Evolutionary conservation across 1,140 invertebrate species (phyloP).

Genomic region (Phthorimaea operculella): DNA sequence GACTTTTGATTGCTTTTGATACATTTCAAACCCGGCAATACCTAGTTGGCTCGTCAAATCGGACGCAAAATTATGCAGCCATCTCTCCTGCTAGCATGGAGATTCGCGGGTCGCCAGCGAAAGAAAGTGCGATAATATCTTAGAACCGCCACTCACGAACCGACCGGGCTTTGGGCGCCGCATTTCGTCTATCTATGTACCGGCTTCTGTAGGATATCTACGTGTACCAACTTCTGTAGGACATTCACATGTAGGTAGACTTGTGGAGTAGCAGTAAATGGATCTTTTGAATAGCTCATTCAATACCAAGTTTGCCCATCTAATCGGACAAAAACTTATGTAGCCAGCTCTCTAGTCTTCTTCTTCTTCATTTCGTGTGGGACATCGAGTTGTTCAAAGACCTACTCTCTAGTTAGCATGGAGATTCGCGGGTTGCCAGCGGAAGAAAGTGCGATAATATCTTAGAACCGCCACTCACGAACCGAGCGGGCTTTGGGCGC

Average conservation of each 20-base stretch:
- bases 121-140: slow-evolving; percentile 33
- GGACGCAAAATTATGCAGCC: too few species aligned
- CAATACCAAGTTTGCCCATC: too few species aligned
- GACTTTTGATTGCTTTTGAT: too few species aligned
- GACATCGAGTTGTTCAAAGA: too few species aligned
- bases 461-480: slow-evolving; percentile 27
- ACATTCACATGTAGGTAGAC: neutral
- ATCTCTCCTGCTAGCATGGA: neutral
- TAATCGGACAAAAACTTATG: too few species aligned
- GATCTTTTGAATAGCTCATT: too few species aligned
- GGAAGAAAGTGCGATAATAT: slow-evolving; percentile 32
- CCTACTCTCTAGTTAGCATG: slow-evolving; percentile 2
- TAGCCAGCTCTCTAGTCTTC: too few species aligned
- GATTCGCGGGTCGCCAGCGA: slow-evolving; percentile 14
- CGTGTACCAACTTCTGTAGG: neutral
- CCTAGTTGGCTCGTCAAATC: too few species aligned
- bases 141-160: slow-evolving; percentile 26
- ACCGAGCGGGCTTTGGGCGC: slow-evolving; percentile 9
- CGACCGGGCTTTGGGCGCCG: slow-evolving; percentile 9
- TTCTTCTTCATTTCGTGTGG: too few species aligned
- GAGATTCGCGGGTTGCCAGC: slow-evolving; percentile 13
- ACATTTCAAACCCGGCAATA: too few species aligned
- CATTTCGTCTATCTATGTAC: slow-evolving; percentile 21
- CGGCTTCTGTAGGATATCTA: neutral
- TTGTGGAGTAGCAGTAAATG: too few species aligned